Conservation (phyloP, 1,140 invertebrate species). For the Latrodectus geometricus region DNA sequence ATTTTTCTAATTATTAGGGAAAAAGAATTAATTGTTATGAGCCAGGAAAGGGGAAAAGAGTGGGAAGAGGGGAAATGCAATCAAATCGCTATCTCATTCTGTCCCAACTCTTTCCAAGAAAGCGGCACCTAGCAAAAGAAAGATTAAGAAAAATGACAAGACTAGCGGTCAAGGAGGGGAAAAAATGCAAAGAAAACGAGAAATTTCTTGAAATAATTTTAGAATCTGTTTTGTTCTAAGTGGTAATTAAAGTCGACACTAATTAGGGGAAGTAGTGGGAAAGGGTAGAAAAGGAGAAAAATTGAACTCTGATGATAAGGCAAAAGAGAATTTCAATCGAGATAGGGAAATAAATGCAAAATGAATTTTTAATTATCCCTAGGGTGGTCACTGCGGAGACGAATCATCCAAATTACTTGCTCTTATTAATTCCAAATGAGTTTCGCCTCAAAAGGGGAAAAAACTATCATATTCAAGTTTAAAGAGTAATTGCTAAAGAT, state of each 20-base stretch:
- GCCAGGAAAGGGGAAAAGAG: not conserved
- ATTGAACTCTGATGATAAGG: not conserved
- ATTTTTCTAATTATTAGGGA: slow-evolving; percentile 36
- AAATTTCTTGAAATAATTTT: slow-evolving; percentile 44
- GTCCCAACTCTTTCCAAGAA: not conserved
- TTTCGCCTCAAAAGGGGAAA: not conserved
- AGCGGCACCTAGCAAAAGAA: slow-evolving; percentile 14
- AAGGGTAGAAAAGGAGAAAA: slow-evolving; percentile 2
- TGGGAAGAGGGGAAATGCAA: slow-evolving; percentile 3
- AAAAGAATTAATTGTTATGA: slow-evolving; percentile 56
- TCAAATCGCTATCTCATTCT: slow-evolving; percentile 38
- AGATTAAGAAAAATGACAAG: slow-evolving; percentile 50
- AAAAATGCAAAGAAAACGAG: not conserved
- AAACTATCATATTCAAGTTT: not conserved
- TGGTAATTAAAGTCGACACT: slow-evolving; percentile 46
- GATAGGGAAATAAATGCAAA: not conserved
- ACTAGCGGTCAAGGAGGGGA: not conserved
- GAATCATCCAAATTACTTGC: not conserved
- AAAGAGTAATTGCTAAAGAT: not conserved
- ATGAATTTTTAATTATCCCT: not conserved
- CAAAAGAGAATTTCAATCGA: not conserved
- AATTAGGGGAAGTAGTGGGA: slow-evolving; percentile 19
- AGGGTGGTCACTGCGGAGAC: not conserved
- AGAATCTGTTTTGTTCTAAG: slow-evolving; percentile 41
- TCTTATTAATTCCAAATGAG: not conserved